These are phyloP conservation scores for Xanthorhoe designata DNA, from an alignment of 2,888 invertebrate species.

Conservation along the genomic window DNA sequence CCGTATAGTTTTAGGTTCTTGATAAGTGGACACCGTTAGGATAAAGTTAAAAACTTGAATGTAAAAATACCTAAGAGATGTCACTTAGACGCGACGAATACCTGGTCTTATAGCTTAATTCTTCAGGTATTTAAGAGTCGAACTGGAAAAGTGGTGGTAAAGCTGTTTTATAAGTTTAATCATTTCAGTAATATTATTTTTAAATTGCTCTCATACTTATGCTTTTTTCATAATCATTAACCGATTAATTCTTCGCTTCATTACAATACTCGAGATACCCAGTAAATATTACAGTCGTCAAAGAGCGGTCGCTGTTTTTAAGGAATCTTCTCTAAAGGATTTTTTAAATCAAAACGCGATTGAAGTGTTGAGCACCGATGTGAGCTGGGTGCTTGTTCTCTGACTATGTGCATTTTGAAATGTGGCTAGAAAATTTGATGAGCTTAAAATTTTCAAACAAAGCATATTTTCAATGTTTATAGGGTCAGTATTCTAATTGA, in stretches of 20 bases:
- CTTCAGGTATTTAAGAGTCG: too few relatives aligned
- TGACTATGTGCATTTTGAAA: constrained; percentile 8
- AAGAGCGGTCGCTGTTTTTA: not conserved
- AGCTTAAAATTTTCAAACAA: not conserved
- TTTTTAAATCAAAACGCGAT: constrained; percentile 38
- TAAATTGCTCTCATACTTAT: too few relatives aligned
- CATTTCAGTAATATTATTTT: too few relatives aligned
- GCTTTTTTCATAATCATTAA: too few relatives aligned
- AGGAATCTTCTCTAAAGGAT: constrained; percentile 14
- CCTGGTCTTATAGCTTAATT: too few relatives aligned
- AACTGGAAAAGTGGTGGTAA: too few relatives aligned
- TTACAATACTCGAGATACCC: not conserved
- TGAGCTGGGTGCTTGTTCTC: constrained; percentile 13
- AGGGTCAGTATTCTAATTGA: too few relatives aligned
- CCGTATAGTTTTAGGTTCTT: constrained; percentile 5
- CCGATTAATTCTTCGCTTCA: not conserved
- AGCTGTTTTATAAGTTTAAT: too few relatives aligned
- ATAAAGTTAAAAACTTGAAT: too few relatives aligned
- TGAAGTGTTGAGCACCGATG: constrained; percentile 30
- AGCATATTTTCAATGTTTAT: not conserved
- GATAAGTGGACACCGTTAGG: not conserved
- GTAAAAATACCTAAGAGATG: not conserved
- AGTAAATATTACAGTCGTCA: not conserved
- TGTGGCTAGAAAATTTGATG: not conserved
- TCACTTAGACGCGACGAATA: too few relatives aligned